A percentile compares a stretch with the other conserved stretches of the same genome.
Evolutionary conservation across 37 sponge, comb jelly and placozoan species (phyloP).

Genomic region (Corticium candelabrum): DNA sequence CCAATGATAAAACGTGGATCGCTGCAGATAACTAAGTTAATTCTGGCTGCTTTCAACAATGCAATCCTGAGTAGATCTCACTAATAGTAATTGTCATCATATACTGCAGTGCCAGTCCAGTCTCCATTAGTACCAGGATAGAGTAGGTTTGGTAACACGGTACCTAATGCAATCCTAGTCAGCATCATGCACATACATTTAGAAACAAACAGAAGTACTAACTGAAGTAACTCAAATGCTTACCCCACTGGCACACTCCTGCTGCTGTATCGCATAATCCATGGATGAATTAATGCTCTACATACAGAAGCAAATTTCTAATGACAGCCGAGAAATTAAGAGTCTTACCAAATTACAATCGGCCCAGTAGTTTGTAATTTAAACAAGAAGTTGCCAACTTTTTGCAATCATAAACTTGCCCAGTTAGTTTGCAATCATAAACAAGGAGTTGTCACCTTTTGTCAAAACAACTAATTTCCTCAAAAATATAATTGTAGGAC

Average conservation of each 20-base stretch:
- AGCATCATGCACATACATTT: neutral
- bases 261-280: constrained; percentile 23
- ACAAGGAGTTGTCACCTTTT: no score
- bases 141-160: constrained; percentile 23
- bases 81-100: constrained; percentile 9
- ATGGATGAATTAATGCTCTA: constrained; percentile 40
- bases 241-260: constrained; percentile 24
- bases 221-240: neutral
- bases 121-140: constrained; percentile 54
- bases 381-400: no score
- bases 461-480: no score
- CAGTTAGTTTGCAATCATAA: no score
- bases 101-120: constrained; percentile 28
- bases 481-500: no score
- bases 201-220: neutral
- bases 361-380: no score
- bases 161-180: constrained; percentile 17
- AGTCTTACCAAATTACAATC: no score
- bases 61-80: neutral
- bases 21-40: constrained; percentile 19
- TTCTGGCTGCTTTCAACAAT: no score
- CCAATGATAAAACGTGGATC: constrained; percentile 81
- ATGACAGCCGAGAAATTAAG: no score
- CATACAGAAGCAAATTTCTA: neutral
- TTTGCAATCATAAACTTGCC: no score